Percentiles rank a stretch among this genome's conserved stretches.
phyloP scores from a whole-genome alignment of 1,140 invertebrate genomes.

The Drosophila gunungcola region DNA sequence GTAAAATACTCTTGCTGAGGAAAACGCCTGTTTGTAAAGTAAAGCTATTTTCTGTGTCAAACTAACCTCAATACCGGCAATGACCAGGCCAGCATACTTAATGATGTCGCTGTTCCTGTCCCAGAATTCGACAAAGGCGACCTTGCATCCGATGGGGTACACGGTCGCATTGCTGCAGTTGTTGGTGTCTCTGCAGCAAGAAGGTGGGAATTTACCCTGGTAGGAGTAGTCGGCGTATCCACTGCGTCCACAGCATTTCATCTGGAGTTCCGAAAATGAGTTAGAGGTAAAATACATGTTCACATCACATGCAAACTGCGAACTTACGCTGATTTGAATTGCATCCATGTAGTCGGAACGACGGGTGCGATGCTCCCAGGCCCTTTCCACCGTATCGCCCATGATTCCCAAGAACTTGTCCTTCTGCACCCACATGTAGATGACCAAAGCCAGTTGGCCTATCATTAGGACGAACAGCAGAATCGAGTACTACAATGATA shows the following conservation, averaged over 20 bases:
- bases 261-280: conserved; percentile 76
- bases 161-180: conserved; percentile 85
- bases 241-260: conserved; percentile 88
- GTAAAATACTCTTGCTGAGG: no score
- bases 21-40: no score
- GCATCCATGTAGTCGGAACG: conserved; percentile 85
- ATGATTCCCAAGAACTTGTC: conserved; percentile 85
- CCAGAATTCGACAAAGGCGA: conserved; percentile 84
- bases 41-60: no score
- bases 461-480: conserved; percentile 88
- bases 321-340: conserved; percentile 85
- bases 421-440: conserved; percentile 87
- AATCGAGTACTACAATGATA: conserved; percentile 87
- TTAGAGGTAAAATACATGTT: not conserved
- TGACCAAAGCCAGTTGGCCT: conserved; percentile 87
- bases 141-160: conserved; percentile 85
- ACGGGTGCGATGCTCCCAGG: conserved; percentile 52
- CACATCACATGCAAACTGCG: no score
- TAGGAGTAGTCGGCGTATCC: conserved; percentile 85
- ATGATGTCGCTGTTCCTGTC: conserved; percentile 86
- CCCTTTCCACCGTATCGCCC: conserved; percentile 84
- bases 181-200: conserved; percentile 84
- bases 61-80: conserved; percentile 89
- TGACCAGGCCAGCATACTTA: conserved; percentile 88
- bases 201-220: conserved; percentile 77